Conservation (phyloP, 2,797 vertebrate species). For the Propithecus perrieri region DNA sequence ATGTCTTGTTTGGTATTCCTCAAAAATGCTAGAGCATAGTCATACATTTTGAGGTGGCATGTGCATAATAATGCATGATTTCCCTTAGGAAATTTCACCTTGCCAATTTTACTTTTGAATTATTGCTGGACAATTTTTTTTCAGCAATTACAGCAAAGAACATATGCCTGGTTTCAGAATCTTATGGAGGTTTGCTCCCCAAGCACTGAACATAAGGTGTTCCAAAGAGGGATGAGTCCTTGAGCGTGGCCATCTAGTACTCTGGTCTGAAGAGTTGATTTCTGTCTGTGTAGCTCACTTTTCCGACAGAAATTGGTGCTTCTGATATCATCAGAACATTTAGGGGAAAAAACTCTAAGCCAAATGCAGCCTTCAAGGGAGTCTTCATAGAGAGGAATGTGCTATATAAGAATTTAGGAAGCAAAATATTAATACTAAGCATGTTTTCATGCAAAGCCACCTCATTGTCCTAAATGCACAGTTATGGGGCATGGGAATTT, state of each 20-base stretch:
- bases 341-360: neutral
- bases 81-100: constrained; percentile 33
- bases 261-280: neutral
- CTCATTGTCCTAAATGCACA: neutral
- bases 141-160: neutral
- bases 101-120: constrained; percentile 50
- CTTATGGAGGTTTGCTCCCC: neutral
- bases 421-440: neutral
- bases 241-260: neutral
- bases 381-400: neutral
- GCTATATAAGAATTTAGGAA: neutral
- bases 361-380: neutral
- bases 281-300: neutral
- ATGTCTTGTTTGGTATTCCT: neutral
- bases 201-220: neutral
- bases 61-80: neutral
- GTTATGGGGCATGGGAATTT: neutral
- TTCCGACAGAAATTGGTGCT: neutral
- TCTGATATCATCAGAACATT: neutral
- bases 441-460: neutral
- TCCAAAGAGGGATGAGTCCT: neutral
- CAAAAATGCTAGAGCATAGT: neutral
- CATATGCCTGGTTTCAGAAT: neutral
- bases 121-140: neutral
- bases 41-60: neutral